These are phyloP conservation scores for Melospiza melodia DNA, from an alignment of 2,113 vertebrate genomes.

Conservation along the genomic window DNA sequence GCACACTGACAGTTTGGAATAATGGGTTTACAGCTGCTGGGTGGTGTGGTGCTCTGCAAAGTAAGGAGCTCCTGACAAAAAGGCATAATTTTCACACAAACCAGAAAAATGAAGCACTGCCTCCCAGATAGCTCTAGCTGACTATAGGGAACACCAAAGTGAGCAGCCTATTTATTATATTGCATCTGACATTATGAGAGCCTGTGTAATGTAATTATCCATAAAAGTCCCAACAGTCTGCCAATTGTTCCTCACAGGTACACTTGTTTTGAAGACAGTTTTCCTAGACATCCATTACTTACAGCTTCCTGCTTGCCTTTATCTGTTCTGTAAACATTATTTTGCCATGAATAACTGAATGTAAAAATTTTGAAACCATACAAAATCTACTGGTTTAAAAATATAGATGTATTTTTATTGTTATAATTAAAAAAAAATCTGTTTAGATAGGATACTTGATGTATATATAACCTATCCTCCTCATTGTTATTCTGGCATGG, in stretches of 20 bases:
- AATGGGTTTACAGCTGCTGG: constrained; percentile 65
- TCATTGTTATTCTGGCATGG: neutral
- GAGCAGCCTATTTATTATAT: constrained; percentile 50
- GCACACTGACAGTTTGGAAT: constrained; percentile 36
- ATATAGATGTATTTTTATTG: neutral
- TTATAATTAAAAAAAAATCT: neutral
- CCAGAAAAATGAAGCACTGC: neutral
- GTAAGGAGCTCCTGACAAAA: constrained; percentile 22
- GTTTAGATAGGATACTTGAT: neutral
- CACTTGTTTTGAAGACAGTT: constrained; percentile 33
- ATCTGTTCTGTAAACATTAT: neutral
- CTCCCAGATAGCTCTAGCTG: constrained; percentile 19
- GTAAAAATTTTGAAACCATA: neutral
- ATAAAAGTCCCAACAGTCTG: constrained; percentile 13
- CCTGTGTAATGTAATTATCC: constrained; percentile 45
- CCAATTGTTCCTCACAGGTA: constrained; percentile 1
- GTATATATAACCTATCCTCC: neutral
- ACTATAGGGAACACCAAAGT: constrained; percentile 12
- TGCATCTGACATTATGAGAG: constrained; percentile 46
- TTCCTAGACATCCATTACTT: neutral
- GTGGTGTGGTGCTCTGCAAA: neutral
- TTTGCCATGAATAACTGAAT: neutral
- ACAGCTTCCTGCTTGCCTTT: neutral
- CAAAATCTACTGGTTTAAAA: neutral
- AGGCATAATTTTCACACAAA: constrained; percentile 23